Evolutionary conservation across 2,797 vertebrate genomes (phyloP).

Genomic region (Thaleichthys pacificus): DNA sequence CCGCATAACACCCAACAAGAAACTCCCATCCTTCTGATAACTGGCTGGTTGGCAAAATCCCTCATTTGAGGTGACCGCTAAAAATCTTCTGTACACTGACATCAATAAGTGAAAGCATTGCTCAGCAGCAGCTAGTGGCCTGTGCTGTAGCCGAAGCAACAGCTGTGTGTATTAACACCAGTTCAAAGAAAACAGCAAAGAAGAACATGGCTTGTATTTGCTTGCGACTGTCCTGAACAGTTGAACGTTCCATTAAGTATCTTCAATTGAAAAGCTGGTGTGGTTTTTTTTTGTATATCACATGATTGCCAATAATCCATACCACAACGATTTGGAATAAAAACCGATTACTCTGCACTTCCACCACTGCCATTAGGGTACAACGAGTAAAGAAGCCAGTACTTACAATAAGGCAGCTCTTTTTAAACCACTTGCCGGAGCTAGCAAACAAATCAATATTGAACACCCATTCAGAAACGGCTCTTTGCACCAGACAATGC

Average conservation of each 20-base stretch:
- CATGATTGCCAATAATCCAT: not conserved
- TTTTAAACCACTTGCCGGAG: not conserved
- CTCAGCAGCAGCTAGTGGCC: not conserved
- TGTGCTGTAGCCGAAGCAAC: not conserved
- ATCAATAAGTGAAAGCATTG: not conserved
- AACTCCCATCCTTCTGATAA: not conserved
- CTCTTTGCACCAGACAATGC: conserved; percentile 1
- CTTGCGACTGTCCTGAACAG: not conserved
- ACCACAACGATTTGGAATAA: not conserved
- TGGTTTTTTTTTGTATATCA: not conserved
- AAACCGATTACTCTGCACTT: conserved; percentile 13
- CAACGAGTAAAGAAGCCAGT: conserved; percentile 3
- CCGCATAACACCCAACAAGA: not conserved
- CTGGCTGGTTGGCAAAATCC: not conserved
- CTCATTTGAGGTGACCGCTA: not conserved
- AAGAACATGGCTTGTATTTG: conserved; percentile 22
- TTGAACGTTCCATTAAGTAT: not conserved
- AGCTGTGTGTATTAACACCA: not conserved
- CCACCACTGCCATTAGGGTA: conserved; percentile 1
- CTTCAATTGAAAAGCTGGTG: conserved; percentile 3
- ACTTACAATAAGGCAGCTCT: conserved; percentile 20
- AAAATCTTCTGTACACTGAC: not conserved
- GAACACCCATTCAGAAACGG: not conserved
- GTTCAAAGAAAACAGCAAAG: not conserved
- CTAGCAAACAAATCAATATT: not conserved